phyloP scores from a whole-genome alignment of 2,797 vertebrate species.

The Apogon talboti region DNA sequence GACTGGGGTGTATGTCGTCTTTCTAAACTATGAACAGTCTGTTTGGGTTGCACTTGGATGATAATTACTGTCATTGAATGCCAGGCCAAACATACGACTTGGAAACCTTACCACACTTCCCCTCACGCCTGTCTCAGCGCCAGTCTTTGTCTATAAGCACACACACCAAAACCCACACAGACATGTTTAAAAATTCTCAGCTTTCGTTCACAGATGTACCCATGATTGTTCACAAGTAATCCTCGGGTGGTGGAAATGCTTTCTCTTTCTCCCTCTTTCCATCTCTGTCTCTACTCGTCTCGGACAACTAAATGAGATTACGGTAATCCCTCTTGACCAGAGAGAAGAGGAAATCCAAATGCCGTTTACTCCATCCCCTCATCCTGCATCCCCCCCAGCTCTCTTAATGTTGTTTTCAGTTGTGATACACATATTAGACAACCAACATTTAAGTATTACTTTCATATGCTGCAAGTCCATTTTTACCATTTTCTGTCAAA shows the following conservation, averaged over 20 bases:
- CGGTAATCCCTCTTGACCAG: constrained; percentile 61
- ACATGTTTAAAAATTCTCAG: constrained; percentile 41
- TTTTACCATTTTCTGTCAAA: not conserved
- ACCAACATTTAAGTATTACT: no score
- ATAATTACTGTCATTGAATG: constrained; percentile 39
- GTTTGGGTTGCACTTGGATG: constrained; percentile 48
- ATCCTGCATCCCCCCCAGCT: not conserved
- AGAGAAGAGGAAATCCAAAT: constrained; percentile 54
- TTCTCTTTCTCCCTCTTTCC: constrained; percentile 6
- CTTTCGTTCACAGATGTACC: constrained; percentile 45
- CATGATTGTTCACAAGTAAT: constrained; percentile 12
- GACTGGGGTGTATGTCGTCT: not conserved
- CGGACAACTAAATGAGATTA: constrained; percentile 60
- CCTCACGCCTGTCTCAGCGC: constrained; percentile 43
- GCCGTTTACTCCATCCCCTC: constrained; percentile 45
- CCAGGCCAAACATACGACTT: constrained; percentile 40
- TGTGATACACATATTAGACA: no score
- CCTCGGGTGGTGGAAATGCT: not conserved
- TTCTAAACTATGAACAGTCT: constrained; percentile 47
- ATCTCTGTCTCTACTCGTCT: constrained; percentile 27
- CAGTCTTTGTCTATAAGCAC: constrained; percentile 47
- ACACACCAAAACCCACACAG: constrained; percentile 10
- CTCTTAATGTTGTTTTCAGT: not conserved
- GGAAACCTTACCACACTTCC: constrained; percentile 40
- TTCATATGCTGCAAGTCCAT: not conserved